Conservation (phyloP, 37 sponge, comb jelly and placozoan species). For the Geodia barretti region DNA sequence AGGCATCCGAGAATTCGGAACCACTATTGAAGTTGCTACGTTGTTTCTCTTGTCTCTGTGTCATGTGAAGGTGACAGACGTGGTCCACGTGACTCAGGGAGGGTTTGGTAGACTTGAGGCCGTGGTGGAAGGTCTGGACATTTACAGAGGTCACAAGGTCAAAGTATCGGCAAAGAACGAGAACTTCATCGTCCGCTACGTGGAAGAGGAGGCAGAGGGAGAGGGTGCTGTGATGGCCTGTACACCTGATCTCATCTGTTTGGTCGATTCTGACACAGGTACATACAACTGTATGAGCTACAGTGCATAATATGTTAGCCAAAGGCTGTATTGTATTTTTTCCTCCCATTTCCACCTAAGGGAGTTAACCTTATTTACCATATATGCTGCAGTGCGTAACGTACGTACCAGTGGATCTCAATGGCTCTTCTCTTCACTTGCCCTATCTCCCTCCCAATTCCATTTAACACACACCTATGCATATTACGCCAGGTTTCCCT, state of each 20-base stretch:
- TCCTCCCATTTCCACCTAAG: too few relatives aligned
- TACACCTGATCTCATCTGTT: conserved; percentile 78
- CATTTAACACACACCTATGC: not conserved
- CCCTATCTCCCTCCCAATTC: too few relatives aligned
- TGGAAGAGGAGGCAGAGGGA: not conserved
- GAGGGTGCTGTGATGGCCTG: conserved; percentile 21
- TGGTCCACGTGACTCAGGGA: conserved; percentile 32
- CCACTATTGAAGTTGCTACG: too few relatives aligned
- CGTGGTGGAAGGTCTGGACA: conserved; percentile 64
- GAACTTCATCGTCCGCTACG: conserved; percentile 50
- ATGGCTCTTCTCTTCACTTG: too few relatives aligned
- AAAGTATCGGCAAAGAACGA: conserved; percentile 76
- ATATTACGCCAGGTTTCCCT: conserved; percentile 46
- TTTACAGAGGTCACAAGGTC: conserved; percentile 49
- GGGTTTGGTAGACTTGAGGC: conserved; percentile 59
- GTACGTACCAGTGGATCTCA: too few relatives aligned
- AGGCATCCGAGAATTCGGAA: too few relatives aligned
- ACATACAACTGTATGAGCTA: not conserved
- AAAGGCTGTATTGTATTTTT: too few relatives aligned
- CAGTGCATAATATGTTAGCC: too few relatives aligned
- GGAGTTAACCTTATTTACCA: too few relatives aligned
- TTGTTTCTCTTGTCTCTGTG: too few relatives aligned
- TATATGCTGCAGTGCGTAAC: too few relatives aligned
- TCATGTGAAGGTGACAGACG: conserved; percentile 72
- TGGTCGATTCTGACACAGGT: conserved; percentile 64